Evolutionary conservation across 2,888 invertebrate genomes (phyloP).

Genomic region (Drosophila prolongata): DNA sequence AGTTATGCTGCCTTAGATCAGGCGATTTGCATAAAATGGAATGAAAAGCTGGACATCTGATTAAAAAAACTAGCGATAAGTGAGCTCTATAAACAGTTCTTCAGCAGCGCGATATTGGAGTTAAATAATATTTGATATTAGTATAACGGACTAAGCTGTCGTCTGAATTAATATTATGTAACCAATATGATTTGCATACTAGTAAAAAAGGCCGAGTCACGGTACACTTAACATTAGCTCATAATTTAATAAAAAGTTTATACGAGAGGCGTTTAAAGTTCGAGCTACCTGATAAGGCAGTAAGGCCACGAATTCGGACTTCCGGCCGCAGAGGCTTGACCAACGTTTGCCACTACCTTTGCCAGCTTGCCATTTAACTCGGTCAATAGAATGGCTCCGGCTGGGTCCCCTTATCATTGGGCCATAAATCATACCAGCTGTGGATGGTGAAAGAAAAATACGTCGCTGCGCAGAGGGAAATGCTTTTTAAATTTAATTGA

Average conservation of each 20-base stretch:
- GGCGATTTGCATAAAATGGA: constrained; percentile 4
- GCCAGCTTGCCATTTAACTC: constrained; percentile 27
- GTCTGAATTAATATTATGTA: constrained; percentile 1
- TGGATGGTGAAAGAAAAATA: constrained; percentile 4
- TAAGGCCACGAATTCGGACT: constrained; percentile 12
- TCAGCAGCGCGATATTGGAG: too few species aligned
- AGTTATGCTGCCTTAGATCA: constrained; percentile 28
- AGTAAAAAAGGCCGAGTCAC: constrained; percentile 18
- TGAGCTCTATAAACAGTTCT: background rate
- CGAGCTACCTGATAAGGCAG: constrained; percentile 19
- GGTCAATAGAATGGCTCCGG: constrained; percentile 21
- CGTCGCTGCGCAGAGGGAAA: background rate
- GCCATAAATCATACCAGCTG: constrained; percentile 24
- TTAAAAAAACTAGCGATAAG: background rate
- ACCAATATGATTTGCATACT: constrained; percentile 13
- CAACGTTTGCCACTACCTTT: constrained; percentile 18
- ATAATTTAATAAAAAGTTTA: constrained; percentile 22
- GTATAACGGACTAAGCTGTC: background rate
- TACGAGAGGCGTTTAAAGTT: constrained; percentile 21
- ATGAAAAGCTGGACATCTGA: too few species aligned
- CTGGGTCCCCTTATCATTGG: constrained; percentile 8
- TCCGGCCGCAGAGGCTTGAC: constrained; percentile 27
- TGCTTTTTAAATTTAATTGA: constrained; percentile 36
- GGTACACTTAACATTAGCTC: constrained; percentile 8
- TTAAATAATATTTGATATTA: too few species aligned